phyloP scores from a whole-genome alignment of 2,113 vertebrate species.

The Ceyx cyanopectus region DNA sequence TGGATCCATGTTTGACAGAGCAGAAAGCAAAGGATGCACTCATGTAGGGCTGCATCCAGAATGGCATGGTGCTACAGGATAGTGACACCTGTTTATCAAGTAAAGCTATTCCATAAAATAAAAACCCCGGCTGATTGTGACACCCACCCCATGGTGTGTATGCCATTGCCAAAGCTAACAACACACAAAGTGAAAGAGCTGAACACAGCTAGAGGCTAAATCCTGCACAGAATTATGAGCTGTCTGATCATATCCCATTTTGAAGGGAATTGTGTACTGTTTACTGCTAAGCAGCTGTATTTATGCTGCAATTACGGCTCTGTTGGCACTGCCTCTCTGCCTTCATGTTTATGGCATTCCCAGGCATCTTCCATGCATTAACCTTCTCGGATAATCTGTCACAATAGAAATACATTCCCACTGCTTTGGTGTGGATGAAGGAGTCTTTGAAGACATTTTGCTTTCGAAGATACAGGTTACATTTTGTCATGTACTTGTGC shows the following conservation, averaged over 20 bases:
- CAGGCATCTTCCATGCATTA: not conserved
- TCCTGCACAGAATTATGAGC: not conserved
- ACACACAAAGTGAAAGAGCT: not conserved
- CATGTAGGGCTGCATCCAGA: not conserved
- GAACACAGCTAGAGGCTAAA: not conserved
- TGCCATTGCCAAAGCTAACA: slow-evolving; percentile 8
- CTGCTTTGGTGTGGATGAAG: not conserved
- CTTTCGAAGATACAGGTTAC: not conserved
- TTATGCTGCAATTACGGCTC: not conserved
- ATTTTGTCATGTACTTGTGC: not conserved
- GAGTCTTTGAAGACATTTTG: not conserved
- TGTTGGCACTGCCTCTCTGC: not conserved
- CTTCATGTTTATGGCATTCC: not conserved
- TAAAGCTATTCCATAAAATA: slow-evolving; percentile 6
- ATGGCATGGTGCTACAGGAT: not conserved
- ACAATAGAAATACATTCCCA: not conserved
- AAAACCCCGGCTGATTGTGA: slow-evolving; percentile 20
- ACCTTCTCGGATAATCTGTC: not conserved
- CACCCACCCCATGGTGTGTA: not conserved
- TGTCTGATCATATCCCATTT: not conserved
- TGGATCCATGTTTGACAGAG: not conserved
- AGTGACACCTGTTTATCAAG: not conserved
- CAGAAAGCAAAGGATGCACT: not conserved
- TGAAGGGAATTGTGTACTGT: not conserved
- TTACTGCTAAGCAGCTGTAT: not conserved